Base-by-base conservation (phyloP, 2,888 invertebrate genomes). In the Calameuta pallipes region DNA sequence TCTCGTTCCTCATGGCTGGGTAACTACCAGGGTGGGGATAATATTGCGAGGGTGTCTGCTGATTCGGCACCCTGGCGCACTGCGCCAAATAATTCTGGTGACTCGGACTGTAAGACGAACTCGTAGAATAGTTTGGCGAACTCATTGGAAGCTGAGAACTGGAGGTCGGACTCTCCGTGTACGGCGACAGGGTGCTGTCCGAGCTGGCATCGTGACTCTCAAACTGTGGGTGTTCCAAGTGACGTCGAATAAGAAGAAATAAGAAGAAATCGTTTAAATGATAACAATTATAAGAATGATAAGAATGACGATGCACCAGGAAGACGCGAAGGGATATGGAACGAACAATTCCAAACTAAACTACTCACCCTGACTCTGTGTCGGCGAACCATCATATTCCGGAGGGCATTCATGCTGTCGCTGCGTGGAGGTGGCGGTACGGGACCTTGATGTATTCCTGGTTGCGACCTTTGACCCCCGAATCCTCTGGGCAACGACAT, bases 401-500 rank as follows among this genome's bases (percentile, higher is more conserved):
- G 87, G 56, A 92, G 85, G 1, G 91, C 91, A 76, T 90, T 90
- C 85, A 92, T 91, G 77, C 92, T 92, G 83, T 92, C 92, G 82
- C 91, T 91, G 33, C 92, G 89, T 0, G 92, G 92, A 3, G 92
- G 91, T 34, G 92, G 90, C 12, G 90, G 90, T 9, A 90, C 88
- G 0, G 91, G 91, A 30, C 87, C 85, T 35, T 87, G 88, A 74
- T 87, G 87, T 31, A 87, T 81, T 11, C 84, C 84, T 75, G 85
- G 85, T 34, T 84, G 86, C 1, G 86, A 86, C 33, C 87, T 84
- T 73, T 90, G 90, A 4, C 91, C 91, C 9, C 92, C 92, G 80
- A 92, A 92, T 41, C 92, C 92, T 68, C 92, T 87, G 4, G 92
- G 92, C 30, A 92, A 84, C 13, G 92, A 92, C 92, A 92, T 90